Conservation (phyloP, 2,797 vertebrate genomes). For the Natrix natrix region DNA sequence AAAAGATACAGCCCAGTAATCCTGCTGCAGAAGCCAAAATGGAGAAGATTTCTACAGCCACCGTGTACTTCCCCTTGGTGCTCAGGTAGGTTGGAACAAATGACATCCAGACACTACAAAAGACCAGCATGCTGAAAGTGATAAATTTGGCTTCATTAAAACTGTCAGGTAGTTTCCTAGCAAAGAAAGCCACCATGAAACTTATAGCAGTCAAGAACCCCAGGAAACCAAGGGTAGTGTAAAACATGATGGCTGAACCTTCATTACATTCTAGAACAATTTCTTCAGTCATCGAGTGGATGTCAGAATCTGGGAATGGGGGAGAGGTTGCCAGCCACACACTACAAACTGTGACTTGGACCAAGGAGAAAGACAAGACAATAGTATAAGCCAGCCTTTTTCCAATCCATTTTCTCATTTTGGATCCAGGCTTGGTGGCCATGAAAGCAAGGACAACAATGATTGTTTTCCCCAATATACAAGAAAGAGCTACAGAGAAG, state of each 20-base stretch:
- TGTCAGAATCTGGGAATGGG: constrained; percentile 1
- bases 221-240: neutral
- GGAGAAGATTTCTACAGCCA: neutral
- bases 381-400: neutral
- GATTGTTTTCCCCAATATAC: neutral
- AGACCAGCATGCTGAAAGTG: neutral
- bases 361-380: neutral
- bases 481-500: neutral
- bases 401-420: neutral
- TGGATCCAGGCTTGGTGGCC: neutral
- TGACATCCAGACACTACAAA: neutral
- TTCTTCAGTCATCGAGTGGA: neutral
- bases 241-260: neutral
- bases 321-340: constrained; percentile 2
- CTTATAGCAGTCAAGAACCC: neutral
- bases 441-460: neutral
- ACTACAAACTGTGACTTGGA: neutral
- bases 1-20: neutral
- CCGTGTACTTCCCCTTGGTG: neutral
- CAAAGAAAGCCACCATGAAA: neutral
- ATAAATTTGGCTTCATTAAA: neutral
- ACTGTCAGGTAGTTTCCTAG: neutral
- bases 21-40: neutral
- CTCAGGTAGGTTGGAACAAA: neutral
- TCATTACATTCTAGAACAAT: neutral